phyloP scores from a whole-genome alignment of 2,113 vertebrate species.

The Desmodus rotundus region DNA sequence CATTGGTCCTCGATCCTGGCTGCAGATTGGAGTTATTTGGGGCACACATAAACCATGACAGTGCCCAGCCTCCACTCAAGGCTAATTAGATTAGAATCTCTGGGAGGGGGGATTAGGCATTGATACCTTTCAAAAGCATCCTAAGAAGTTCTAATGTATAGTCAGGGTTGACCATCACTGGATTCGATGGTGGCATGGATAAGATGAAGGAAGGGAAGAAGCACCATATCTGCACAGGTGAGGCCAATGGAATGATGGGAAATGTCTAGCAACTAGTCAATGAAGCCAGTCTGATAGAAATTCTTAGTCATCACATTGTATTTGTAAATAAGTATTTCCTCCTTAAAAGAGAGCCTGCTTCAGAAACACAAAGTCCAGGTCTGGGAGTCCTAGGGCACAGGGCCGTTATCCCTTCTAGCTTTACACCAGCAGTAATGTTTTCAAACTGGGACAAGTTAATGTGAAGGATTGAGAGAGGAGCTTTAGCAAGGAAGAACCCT shows the following conservation, averaged over 20 bases:
- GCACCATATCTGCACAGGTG: neutral
- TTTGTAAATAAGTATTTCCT: neutral
- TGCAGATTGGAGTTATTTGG: neutral
- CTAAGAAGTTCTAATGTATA: neutral
- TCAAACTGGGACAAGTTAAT: neutral
- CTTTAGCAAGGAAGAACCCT: neutral
- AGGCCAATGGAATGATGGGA: neutral
- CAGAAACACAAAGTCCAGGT: neutral
- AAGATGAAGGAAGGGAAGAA: neutral
- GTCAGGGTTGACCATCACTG: neutral
- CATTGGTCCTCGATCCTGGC: neutral
- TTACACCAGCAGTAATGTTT: neutral
- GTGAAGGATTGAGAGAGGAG: neutral
- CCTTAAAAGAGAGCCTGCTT: neutral
- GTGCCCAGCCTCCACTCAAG: neutral
- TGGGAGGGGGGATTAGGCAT: neutral
- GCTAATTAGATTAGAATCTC: neutral
- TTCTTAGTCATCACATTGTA: neutral
- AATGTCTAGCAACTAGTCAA: neutral
- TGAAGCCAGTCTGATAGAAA: neutral
- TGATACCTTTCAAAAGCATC: neutral
- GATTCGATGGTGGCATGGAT: neutral
- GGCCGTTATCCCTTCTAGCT: neutral
- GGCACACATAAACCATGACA: neutral
- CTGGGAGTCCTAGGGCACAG: neutral